Percentiles rank a stretch among this genome's conserved stretches.
phyloP scores from a whole-genome alignment of 2,888 invertebrate genomes.

The Carterocephalus palaemon region DNA sequence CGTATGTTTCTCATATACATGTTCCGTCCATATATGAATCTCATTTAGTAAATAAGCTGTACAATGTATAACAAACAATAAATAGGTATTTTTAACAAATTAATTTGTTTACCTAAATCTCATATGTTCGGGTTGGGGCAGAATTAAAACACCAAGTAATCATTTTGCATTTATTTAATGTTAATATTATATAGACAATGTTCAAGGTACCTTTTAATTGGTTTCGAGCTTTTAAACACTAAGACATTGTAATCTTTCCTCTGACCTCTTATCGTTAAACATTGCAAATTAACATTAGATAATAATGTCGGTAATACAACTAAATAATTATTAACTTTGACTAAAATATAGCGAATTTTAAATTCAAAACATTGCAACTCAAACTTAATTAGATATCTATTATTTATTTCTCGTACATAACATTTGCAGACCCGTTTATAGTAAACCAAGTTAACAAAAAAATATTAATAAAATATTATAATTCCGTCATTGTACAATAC shows the following conservation, averaged over 20 bases:
- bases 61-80: constrained; percentile 34
- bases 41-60: constrained; percentile 32
- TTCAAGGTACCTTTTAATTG: constrained; percentile 79
- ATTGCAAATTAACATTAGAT: constrained; percentile 75
- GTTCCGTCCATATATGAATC: constrained; percentile 56
- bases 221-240: constrained; percentile 76
- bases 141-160: constrained; percentile 31
- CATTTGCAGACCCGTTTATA: constrained; percentile 75
- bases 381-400: constrained; percentile 68
- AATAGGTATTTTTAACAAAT: constrained; percentile 31
- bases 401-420: constrained; percentile 59
- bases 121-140: constrained; percentile 11
- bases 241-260: constrained; percentile 71
- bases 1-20: constrained; percentile 27
- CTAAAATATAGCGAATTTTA: constrained; percentile 73
- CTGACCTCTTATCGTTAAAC: constrained; percentile 68
- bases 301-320: constrained; percentile 65
- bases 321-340: constrained; percentile 72
- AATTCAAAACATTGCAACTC: constrained; percentile 68
- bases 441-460: constrained; percentile 73
- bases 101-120: constrained; percentile 5
- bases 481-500: constrained; percentile 61
- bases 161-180: constrained; percentile 77
- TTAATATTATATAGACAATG: constrained; percentile 79
- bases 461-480: constrained; percentile 65